These are phyloP conservation scores for Aricia agestis DNA, from an alignment of 1,140 invertebrate species.

Conservation along the genomic window DNA sequence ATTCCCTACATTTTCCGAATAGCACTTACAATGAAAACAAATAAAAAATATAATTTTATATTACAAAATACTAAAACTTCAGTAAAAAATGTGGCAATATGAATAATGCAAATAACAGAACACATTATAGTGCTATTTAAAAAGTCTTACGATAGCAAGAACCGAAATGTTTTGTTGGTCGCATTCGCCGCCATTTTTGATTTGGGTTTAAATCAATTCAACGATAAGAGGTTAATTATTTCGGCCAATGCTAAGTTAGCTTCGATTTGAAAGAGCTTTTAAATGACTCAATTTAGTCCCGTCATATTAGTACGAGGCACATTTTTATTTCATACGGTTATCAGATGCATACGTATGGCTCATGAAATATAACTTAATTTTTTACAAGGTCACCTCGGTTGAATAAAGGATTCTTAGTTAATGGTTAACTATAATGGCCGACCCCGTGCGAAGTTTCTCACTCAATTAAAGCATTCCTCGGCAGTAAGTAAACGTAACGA, in stretches of 20 bases:
- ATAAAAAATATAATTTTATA: too few relatives aligned
- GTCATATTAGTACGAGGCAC: background rate
- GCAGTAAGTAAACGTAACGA: conserved; percentile 40
- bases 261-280: conserved; percentile 42
- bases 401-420: conserved; percentile 14
- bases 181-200: conserved; percentile 54
- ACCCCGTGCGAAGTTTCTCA: conserved; percentile 46
- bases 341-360: conserved; percentile 10
- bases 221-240: conserved; percentile 69
- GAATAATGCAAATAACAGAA: conserved; percentile 28
- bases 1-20: too few relatives aligned
- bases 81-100: background rate
- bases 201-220: conserved; percentile 55
- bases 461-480: conserved; percentile 57
- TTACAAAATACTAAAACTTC: too few relatives aligned
- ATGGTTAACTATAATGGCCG: conserved; percentile 30
- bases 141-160: conserved; percentile 28
- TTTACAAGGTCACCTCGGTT: background rate
- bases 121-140: conserved; percentile 31
- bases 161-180: conserved; percentile 41
- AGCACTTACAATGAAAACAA: too few relatives aligned
- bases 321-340: conserved; percentile 8
- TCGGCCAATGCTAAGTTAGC: conserved; percentile 57
- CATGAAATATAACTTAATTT: conserved; percentile 6
- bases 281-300: conserved; percentile 54